Base-by-base conservation (phyloP, 1,140 invertebrate genomes). In the Mylabris phalerata region DNA sequence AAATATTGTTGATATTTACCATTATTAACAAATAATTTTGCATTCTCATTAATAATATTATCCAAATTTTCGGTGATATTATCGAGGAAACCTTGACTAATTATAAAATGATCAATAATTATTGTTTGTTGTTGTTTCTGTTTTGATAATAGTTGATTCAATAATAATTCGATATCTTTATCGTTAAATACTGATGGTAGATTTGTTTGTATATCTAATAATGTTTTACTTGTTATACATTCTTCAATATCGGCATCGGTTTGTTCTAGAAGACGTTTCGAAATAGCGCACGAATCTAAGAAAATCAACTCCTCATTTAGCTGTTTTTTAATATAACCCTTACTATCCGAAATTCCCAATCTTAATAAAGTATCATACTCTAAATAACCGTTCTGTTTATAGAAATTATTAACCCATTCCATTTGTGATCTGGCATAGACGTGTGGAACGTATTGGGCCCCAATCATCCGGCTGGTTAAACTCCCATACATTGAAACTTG, bases 401-500 rank as follows among this genome's bases (percentile, higher is more conserved):
- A 96, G 76, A 96, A 98, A 63, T 84, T 88, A 62, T 89, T 84
- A 1, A 96, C 88, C 92, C 93, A 98, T 67, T 97, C 89, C 70
- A 79, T 84, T 75, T 83, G 80, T 7, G 80, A 87, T 74, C 88
- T 91, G 2, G 89, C 87, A 72, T 96, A 95, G 67, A 93, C 85
- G 62, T 88, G 83, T 50, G 95, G 95, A 51, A 97, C 85, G 75
- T 92, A 98, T 46, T 87, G 83, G 50, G 88, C 85, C 67, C 88
- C 87, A 58, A 82, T 77, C 65, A 86, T 82, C 60, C 86, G 84
- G 3, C 92, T 93, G 54, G 87, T 89, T 1, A 98, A 70, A 39
- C 82, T 77, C 2, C 94, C 95, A 55, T 84, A 83, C 19, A 92
- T 76, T 73, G 85, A 77, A 50, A 87, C 80, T 47, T 83, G 79